Base-by-base conservation (phyloP, 2,113 vertebrate species). In the Osmerus eperlanus region DNA sequence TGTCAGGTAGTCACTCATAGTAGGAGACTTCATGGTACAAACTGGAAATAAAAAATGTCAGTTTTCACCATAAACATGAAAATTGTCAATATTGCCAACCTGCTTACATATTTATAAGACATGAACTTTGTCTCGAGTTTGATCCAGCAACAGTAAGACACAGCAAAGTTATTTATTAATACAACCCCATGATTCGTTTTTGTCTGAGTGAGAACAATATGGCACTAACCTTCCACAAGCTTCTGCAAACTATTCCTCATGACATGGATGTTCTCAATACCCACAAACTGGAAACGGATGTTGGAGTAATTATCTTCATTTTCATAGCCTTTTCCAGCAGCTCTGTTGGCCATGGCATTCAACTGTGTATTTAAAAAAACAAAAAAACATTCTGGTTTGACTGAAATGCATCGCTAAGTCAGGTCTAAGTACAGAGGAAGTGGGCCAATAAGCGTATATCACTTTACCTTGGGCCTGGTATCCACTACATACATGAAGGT, bases 261-360 rank as follows among this genome's bases (percentile, higher is more conserved):
- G 18, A 94, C 92, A 0, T 95, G 93, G 78, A 94, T 95, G 81
- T 95, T 95, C 73, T 94, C 94, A 59, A 94, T 95, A 32, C 92
- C 91, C 36, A 94, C 91, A 65, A 94, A 95, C 41, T 93, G 94
- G 71, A 95, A 95, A 23, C 85, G 86, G 80, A 95, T 93, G 76
- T 93, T 92, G 18, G 91, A 83, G 6, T 94, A 95, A 32, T 94
- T 85, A 72, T 94, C 92, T 73, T 94, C 93, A 14, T 93, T 94
- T 84, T 95, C 93, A 28, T 95, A 95, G 4, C 92, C 93, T 73
- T 95, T 95, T 63, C 94, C 93, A 59, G 93, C 92, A 53, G 93
- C 93, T 62, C 91, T 71, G 81, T 94, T 95, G 16, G 92, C 93
- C 88, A 94, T 93, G 67, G 93, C 92, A 59, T 94, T 95, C 62